Percentiles rank a stretch among this genome's conserved stretches.
phyloP scores from a whole-genome alignment of 2,888 invertebrate genomes.

The Andrena hattorfiana region DNA sequence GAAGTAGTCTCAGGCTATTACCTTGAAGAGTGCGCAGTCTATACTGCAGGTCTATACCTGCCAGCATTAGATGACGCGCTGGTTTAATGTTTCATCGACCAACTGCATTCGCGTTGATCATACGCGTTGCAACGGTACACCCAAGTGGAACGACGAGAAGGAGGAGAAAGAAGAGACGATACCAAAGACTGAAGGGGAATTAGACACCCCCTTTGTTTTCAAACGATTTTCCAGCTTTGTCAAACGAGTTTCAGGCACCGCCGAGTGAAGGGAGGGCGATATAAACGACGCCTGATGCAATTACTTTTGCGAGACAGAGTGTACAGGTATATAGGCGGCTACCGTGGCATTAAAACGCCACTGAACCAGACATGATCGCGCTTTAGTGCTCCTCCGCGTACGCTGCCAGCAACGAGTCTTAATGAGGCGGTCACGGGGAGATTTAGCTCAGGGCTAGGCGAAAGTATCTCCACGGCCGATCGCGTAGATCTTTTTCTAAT shows the following conservation, averaged over 20 bases:
- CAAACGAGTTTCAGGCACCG: constrained; percentile 35
- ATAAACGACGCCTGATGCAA: constrained; percentile 82
- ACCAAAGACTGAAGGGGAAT: not conserved
- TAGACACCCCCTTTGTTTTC: constrained; percentile 25
- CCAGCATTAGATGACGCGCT: constrained; percentile 49
- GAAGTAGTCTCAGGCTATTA: constrained; percentile 19
- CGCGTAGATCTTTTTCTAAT: constrained; percentile 32
- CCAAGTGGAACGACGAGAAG: not conserved
- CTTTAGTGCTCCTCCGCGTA: constrained; percentile 76
- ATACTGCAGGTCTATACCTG: constrained; percentile 13
- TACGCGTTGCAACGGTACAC: constrained; percentile 55
- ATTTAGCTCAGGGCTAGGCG: constrained; percentile 80
- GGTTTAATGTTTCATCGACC: constrained; percentile 72
- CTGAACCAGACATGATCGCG: constrained; percentile 73
- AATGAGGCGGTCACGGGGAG: constrained; percentile 70
- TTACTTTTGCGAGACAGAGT: constrained; percentile 80
- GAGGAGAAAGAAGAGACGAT: constrained; percentile 29
- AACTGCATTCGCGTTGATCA: constrained; percentile 65
- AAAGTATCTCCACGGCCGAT: constrained; percentile 74
- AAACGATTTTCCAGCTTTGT: constrained; percentile 78
- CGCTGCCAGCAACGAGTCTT: constrained; percentile 64
- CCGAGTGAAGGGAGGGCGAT: constrained; percentile 64
- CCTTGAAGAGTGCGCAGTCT: constrained; percentile 40
- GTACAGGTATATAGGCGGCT: constrained; percentile 70
- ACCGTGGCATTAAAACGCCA: constrained; percentile 78